Conservation (phyloP, 2,113 vertebrate genomes). For the Geococcyx californianus region DNA sequence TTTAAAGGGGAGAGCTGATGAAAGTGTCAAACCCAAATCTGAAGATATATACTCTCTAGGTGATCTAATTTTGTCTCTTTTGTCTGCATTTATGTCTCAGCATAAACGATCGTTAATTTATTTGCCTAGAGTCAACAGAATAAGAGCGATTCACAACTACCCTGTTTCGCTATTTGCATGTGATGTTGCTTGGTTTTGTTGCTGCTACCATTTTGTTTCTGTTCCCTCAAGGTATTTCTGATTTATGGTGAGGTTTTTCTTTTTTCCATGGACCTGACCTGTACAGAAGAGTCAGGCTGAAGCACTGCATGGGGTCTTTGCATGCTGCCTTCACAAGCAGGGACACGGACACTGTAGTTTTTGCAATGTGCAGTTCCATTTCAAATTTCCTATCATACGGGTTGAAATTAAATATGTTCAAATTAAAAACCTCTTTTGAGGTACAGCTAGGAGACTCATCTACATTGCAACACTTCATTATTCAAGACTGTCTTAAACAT, state of each 20-base stretch:
- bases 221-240: not conserved
- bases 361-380: not conserved
- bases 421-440: not conserved
- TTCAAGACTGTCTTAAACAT: not conserved
- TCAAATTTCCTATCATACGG: not conserved
- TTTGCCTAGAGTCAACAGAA: not conserved
- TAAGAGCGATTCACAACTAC: not conserved
- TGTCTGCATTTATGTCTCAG: not conserved
- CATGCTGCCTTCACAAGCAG: not conserved
- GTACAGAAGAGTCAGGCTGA: not conserved
- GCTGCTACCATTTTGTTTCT: not conserved
- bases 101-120: not conserved
- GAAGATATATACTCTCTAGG: not conserved
- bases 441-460: not conserved
- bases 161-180: not conserved
- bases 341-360: not conserved
- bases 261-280: not conserved
- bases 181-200: not conserved
- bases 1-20: not conserved
- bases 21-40: not conserved
- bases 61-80: not conserved
- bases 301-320: not conserved
- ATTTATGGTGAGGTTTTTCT: not conserved
- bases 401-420: not conserved
- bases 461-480: not conserved